Conservation (phyloP, 2,888 invertebrate species). For the Drosophila diplacantha region DNA sequence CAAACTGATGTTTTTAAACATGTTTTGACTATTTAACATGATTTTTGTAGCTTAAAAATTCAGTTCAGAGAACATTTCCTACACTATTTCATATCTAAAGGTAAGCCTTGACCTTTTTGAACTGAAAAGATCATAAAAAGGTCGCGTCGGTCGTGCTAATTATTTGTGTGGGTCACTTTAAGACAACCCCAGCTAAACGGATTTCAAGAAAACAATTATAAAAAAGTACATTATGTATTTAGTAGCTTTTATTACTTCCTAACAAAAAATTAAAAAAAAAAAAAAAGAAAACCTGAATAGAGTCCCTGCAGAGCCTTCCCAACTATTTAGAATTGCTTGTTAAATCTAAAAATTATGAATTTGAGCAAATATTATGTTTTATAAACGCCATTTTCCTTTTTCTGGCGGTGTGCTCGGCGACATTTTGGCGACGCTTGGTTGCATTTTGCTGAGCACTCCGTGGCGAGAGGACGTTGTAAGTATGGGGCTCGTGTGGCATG, state of each 20-base stretch:
- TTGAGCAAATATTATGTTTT: neutral
- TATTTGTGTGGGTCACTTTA: neutral
- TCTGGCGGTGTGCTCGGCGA: constrained; percentile 18
- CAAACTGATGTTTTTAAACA: no score
- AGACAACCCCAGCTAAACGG: neutral
- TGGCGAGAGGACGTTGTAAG: constrained; percentile 35
- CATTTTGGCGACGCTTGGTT: constrained; percentile 61
- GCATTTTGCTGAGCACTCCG: constrained; percentile 47
- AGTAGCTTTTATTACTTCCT: neutral
- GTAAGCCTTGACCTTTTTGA: neutral
- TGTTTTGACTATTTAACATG: neutral
- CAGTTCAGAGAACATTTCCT: neutral
- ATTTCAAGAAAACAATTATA: neutral
- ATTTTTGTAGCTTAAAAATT: neutral
- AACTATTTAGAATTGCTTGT: neutral
- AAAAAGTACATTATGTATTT: neutral
- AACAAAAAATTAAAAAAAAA: neutral
- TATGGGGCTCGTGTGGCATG: constrained; percentile 46
- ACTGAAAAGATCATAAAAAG: neutral
- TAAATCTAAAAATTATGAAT: neutral
- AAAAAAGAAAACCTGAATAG: no score
- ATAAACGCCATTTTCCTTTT: neutral
- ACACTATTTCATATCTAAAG: neutral
- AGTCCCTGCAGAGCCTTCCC: no score
- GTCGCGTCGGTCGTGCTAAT: neutral